Percentiles rank a stretch among this genome's conserved stretches.
Conservation (phyloP, 2,113 vertebrate species). For the Phrynosoma platyrhinos region DNA sequence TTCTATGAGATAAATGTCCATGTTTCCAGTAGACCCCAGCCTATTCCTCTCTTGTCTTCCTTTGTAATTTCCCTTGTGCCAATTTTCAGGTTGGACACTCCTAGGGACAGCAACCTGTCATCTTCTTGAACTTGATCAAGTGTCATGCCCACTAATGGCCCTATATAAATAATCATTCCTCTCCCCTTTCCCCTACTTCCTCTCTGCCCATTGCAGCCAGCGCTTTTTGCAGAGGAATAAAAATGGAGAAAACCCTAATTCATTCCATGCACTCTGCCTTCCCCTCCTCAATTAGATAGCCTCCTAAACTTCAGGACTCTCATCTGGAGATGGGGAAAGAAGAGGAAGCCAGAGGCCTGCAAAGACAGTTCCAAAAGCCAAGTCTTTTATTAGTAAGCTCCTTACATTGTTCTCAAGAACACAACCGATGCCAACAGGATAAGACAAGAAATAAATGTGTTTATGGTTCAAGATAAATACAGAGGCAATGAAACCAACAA, state of each 20-base stretch:
- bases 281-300: conserved; percentile 17
- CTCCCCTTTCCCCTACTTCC: not conserved
- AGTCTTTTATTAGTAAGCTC: conserved; percentile 47
- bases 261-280: not conserved
- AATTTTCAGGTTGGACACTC: not conserved
- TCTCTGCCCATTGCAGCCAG: not conserved
- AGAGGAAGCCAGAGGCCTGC: conserved; percentile 2
- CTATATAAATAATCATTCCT: not conserved
- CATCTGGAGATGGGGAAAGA: not conserved
- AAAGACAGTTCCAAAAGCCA: conserved; percentile 16
- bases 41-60: not conserved
- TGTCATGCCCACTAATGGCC: not conserved
- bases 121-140: not conserved
- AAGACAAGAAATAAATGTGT: conserved; percentile 21
- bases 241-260: not conserved
- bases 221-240: not conserved
- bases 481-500: not conserved
- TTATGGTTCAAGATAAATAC: conserved; percentile 1
- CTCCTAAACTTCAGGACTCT: not conserved
- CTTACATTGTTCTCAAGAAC: conserved; percentile 37
- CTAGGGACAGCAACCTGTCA: not conserved
- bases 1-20: no score
- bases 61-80: not conserved
- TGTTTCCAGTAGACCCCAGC: no score
- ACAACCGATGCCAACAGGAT: conserved; percentile 28